phyloP scores from a whole-genome alignment of 2,888 invertebrate species.

The Drosophila prolongata region DNA sequence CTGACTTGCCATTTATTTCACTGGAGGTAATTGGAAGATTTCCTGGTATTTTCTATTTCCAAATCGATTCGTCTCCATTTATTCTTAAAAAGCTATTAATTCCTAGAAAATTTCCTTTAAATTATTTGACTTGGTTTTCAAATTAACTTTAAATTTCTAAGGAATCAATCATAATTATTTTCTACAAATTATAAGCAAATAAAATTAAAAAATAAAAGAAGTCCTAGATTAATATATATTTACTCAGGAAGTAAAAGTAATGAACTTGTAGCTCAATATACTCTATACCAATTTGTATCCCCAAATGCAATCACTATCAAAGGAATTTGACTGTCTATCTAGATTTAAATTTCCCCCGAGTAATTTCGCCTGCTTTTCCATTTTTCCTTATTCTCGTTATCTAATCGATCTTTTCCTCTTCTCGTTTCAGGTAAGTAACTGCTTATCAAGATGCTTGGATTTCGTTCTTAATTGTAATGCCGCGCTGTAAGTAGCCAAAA shows the following conservation, averaged over 20 bases:
- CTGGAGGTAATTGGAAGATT: neutral
- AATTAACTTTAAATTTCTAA: too few species aligned
- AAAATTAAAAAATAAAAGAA: too few species aligned
- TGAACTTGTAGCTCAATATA: neutral
- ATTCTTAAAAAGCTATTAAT: neutral
- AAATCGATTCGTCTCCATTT: neutral
- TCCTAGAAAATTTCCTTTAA: neutral
- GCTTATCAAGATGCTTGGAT: slow-evolving; percentile 9
- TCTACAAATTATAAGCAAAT: too few species aligned
- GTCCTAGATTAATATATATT: too few species aligned
- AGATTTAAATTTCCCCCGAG: slow-evolving; percentile 16
- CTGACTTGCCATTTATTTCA: neutral
- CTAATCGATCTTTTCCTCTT: slow-evolving; percentile 31
- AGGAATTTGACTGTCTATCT: slow-evolving; percentile 17
- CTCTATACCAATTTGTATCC: slow-evolving; percentile 10
- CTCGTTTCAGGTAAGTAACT: slow-evolving; percentile 69
- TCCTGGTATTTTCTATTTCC: slow-evolving; percentile 5
- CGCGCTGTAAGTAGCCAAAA: slow-evolving; percentile 64
- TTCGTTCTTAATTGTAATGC: neutral
- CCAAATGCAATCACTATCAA: slow-evolving; percentile 24
- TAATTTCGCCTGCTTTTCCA: neutral
- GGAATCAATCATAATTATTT: too few species aligned
- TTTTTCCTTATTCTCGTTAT: slow-evolving; percentile 2
- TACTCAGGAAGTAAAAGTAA: too few species aligned
- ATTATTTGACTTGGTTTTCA: too few species aligned